Evolutionary conservation across 2,797 vertebrate genomes (phyloP), one percentile per base, ranked within the genome.

Genomic region (Enteromius radiatus): DNA sequence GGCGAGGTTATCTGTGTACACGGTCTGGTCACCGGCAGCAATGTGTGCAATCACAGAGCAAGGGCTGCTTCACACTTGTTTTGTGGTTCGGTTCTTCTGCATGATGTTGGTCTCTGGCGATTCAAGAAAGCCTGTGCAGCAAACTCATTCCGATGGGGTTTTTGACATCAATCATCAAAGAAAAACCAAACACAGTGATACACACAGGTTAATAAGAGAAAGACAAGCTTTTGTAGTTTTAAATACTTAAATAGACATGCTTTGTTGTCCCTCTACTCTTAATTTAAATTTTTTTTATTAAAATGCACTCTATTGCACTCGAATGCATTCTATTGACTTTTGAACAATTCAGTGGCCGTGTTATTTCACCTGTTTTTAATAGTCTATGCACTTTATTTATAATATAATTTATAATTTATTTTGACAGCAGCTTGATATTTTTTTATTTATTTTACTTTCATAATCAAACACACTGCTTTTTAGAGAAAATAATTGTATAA

Each of bases 51-150:
- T 65, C 49, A 12, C 49, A 36, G 6, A 11, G 12, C 17, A 28
- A 5, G 11, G 28, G 8, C 38, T 17, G 17, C 56, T 64, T 33
- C 54, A 64, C 28, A 11, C 47, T 73, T 73, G 26, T 69, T 21
- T 81, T 63, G 47, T 67, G 75, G 64, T 83, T 81, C 28, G 21
- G 41, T 19, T 71, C 12, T 69, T 59, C 69, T 78, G 86, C 71
- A 71, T 87, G 81, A 76, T 59, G 84, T 84, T 86, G 84, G 75
- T 86, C 84, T 80, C 70, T 83, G 52, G 64, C 70, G 61, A 85
- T 85, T 87, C 78, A 82, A 52, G 28, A 36, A 74, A 54, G 17
- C 28, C 9, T 73, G 5, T 7, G 28, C 70, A 73, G 45, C 19
- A 52, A 73, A 33, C 3, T 33, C 28, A 8, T 36, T 54, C 28